Percentiles rank a stretch among this genome's conserved stretches.
Evolutionary conservation across 2,888 invertebrate genomes (phyloP).

Genomic region (Drosophila nigricruria): DNA sequence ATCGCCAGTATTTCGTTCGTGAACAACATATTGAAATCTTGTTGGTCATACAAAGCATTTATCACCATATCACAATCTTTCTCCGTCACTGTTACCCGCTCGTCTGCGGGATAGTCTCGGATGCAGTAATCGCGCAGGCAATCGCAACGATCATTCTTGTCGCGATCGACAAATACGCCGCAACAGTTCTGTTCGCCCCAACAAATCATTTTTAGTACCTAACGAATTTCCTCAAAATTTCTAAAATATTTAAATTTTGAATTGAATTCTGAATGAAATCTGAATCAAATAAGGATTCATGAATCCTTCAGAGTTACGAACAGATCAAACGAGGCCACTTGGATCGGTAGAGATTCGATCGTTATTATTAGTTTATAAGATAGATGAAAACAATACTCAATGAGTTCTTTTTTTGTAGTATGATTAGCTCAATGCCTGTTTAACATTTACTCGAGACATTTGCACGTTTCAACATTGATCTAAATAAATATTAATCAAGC

Average conservation of each 20-base stretch:
- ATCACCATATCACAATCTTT: background rate
- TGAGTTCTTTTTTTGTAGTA: background rate
- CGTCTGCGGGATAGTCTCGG: conserved; percentile 24
- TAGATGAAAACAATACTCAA: background rate
- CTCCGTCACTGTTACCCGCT: conserved; percentile 15
- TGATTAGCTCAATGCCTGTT: conserved; percentile 5
- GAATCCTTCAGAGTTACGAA: background rate
- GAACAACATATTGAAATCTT: background rate
- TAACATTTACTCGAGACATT: background rate
- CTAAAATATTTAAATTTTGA: background rate
- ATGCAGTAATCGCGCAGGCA: conserved; percentile 49
- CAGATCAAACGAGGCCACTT: background rate
- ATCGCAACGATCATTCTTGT: conserved; percentile 27
- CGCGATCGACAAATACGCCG: conserved; percentile 36
- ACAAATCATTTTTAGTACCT: conserved; percentile 48
- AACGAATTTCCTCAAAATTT: background rate
- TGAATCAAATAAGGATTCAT: background rate
- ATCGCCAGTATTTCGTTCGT: conserved; percentile 30
- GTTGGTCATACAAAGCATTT: background rate
- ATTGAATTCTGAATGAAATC: background rate
- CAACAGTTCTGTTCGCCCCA: conserved; percentile 48
- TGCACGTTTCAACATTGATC: background rate
- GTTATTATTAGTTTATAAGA: background rate
- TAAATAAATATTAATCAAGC: conserved; percentile 1
- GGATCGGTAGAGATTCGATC: background rate